Evolutionary conservation across 1,140 invertebrate species (phyloP).

Genomic region (Ruditapes philippinarum): DNA sequence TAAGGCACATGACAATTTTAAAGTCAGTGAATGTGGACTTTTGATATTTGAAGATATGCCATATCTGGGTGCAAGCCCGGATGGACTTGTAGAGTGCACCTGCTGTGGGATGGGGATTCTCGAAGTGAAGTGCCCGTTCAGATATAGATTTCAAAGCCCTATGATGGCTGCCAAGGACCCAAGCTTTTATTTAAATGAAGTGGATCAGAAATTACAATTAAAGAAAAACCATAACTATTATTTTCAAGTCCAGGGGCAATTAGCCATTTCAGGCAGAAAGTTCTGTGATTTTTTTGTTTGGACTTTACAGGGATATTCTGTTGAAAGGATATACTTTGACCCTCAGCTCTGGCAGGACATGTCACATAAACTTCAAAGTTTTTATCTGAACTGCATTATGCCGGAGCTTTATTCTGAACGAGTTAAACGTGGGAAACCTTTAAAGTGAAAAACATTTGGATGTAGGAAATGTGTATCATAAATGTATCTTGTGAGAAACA

Average conservation of each 20-base stretch:
- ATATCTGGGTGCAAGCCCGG: conserved; percentile 36
- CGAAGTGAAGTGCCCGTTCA: conserved; percentile 68
- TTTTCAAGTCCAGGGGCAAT: conserved; percentile 86
- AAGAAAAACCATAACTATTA: conserved; percentile 83
- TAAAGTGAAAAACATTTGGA: too few relatives aligned
- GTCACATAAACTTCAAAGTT: too few relatives aligned
- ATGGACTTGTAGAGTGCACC: conserved; percentile 27
- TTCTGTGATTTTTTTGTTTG: conserved; percentile 85
- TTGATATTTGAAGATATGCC: background rate
- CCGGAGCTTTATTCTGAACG: too few relatives aligned
- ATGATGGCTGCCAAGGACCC: conserved; percentile 40
- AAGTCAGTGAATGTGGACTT: too few relatives aligned
- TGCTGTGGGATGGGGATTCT: conserved; percentile 21
- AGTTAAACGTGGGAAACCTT: too few relatives aligned
- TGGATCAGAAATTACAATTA: conserved; percentile 63
- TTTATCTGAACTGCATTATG: too few relatives aligned
- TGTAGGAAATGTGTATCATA: too few relatives aligned
- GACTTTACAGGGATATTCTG: conserved; percentile 42
- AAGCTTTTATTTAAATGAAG: conserved; percentile 40
- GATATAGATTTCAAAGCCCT: conserved; percentile 23
- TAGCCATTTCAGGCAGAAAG: conserved; percentile 80
- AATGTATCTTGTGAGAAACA: too few relatives aligned
- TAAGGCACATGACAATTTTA: too few relatives aligned
- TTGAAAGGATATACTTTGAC: background rate
- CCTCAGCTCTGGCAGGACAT: background rate